These are phyloP conservation scores for Micrasema longulum DNA, from an alignment of 1,140 invertebrate species.

Conservation along the genomic window DNA sequence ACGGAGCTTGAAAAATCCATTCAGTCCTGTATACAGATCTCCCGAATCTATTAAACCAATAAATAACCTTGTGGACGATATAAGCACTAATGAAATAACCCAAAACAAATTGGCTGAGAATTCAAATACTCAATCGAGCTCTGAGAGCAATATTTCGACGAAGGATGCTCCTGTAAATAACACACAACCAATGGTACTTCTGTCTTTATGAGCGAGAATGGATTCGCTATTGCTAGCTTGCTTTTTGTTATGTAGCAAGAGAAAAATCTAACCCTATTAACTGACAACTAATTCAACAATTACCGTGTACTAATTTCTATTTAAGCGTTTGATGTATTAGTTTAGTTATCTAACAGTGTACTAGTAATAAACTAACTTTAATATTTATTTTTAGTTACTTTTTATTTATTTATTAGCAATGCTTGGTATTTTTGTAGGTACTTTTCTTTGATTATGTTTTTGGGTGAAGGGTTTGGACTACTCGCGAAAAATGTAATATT, in stretches of 20 bases:
- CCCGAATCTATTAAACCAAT: conserved; percentile 68
- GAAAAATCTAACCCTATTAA: conserved; percentile 11
- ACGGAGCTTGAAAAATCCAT: conserved; percentile 68
- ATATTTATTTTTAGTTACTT: neutral
- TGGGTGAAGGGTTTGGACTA: neutral
- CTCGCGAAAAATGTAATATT: neutral
- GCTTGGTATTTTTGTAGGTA: neutral
- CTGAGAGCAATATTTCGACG: conserved; percentile 57
- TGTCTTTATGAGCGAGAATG: conserved; percentile 50
- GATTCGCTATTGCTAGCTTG: conserved; percentile 57
- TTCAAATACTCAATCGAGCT: conserved; percentile 37
- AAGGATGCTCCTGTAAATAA: conserved; percentile 69
- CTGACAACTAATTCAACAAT: neutral
- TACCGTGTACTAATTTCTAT: neutral
- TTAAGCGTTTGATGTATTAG: neutral
- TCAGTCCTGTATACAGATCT: conserved; percentile 69
- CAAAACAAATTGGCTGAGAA: conserved; percentile 47
- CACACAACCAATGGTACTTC: conserved; percentile 66
- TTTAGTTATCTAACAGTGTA: neutral
- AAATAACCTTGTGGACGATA: conserved; percentile 64
- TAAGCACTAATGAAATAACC: conserved; percentile 68
- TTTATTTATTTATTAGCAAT: conserved; percentile 5
- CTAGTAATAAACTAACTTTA: neutral
- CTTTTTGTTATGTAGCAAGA: conserved; percentile 37
- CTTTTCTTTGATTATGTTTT: no score